phyloP scores from a whole-genome alignment of 2,113 vertebrate genomes.

The Rafetus swinhoei region DNA sequence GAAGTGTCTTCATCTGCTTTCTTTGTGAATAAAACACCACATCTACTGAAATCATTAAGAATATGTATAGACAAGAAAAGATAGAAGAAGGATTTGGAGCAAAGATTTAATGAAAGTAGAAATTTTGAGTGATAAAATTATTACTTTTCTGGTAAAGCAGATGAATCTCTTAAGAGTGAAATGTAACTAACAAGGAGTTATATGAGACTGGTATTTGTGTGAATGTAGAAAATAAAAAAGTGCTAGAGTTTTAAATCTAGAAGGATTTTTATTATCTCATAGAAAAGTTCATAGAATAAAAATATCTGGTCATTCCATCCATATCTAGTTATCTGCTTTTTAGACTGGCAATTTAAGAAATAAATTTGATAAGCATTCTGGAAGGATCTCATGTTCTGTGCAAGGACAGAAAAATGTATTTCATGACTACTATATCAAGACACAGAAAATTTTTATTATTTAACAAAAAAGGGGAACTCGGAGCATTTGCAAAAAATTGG shows the following conservation, averaged over 20 bases:
- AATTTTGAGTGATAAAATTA: neutral
- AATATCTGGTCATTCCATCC: neutral
- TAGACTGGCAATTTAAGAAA: neutral
- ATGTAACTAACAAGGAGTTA: neutral
- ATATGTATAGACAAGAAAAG: neutral
- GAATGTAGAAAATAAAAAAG: neutral
- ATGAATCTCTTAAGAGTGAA: neutral
- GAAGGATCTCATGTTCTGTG: neutral
- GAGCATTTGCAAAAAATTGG: neutral
- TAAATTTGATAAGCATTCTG: accelerated
- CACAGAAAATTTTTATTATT: accelerated
- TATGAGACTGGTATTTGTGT: neutral
- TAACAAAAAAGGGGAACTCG: neutral
- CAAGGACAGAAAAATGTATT: neutral
- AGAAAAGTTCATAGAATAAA: neutral
- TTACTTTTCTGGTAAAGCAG: neutral
- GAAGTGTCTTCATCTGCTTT: neutral
- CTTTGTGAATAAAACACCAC: neutral
- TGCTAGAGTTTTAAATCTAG: neutral
- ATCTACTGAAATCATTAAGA: neutral
- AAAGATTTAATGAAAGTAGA: neutral
- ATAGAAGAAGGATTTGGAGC: neutral
- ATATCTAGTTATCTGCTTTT: accelerated
- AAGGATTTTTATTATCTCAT: neutral
- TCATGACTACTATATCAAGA: neutral